phyloP scores from a whole-genome alignment of 1,140 invertebrate genomes.

The Aphelenchoides avenae region DNA sequence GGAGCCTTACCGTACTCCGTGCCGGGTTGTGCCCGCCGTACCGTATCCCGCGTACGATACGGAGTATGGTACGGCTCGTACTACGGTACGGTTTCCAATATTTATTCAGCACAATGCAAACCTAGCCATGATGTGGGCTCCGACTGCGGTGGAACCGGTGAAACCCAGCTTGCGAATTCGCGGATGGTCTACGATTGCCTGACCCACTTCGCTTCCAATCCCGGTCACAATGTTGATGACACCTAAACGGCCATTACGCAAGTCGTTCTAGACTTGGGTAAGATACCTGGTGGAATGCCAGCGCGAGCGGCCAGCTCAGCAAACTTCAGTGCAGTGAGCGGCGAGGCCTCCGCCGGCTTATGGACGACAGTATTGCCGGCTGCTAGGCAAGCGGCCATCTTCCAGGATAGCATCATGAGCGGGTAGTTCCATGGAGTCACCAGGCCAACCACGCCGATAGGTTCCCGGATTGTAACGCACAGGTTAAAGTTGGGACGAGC shows the following conservation, averaged over 20 bases:
- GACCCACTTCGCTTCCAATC: constrained; percentile 76
- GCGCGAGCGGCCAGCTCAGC: constrained; percentile 66
- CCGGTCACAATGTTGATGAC: constrained; percentile 71
- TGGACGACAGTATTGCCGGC: constrained; percentile 61
- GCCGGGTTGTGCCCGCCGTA: too few relatives aligned
- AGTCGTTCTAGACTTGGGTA: too few relatives aligned
- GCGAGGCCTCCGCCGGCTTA: constrained; percentile 83
- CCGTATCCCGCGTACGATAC: too few relatives aligned
- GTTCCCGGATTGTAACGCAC: constrained; percentile 85
- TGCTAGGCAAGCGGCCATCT: constrained; percentile 78
- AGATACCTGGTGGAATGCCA: constrained; percentile 64
- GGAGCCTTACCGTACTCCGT: too few relatives aligned
- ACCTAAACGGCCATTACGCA: too few relatives aligned
- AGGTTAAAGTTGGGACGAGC: constrained; percentile 67
- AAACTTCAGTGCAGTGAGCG: constrained; percentile 76
- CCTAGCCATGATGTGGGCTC: constrained; percentile 70
- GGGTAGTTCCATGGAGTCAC: constrained; percentile 99
- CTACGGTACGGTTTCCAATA: too few relatives aligned
- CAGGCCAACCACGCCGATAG: constrained; percentile 82
- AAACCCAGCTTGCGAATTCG: constrained; percentile 77
- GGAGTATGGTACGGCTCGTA: too few relatives aligned
- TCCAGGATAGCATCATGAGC: constrained; percentile 88
- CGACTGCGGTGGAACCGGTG: constrained; percentile 77
- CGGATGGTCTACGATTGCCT: constrained; percentile 71
- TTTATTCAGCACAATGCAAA: too few relatives aligned